Percentiles rank a stretch among this genome's conserved stretches.
These are phyloP conservation scores for Siderastrea siderea DNA, from an alignment of 92 coral and sea anemone genomes.

Conservation along the genomic window DNA sequence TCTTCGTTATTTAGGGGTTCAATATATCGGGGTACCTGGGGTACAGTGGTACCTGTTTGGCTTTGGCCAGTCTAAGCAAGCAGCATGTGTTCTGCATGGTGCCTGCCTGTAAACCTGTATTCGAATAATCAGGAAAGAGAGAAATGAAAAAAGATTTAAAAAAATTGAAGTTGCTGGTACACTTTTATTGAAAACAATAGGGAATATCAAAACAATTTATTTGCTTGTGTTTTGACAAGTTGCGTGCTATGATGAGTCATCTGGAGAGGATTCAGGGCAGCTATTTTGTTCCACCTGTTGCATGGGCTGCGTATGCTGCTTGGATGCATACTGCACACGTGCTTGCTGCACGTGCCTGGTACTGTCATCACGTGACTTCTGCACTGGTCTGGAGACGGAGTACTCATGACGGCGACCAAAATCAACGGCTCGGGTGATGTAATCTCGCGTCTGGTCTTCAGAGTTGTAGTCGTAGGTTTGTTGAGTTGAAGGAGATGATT, in stretches of 20 bases:
- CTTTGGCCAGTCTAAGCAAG: too few species aligned
- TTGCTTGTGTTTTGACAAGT: not conserved
- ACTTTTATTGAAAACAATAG: not conserved
- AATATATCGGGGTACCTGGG: too few species aligned
- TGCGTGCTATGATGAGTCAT: not conserved
- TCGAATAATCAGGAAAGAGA: too few species aligned
- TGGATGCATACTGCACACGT: constrained; percentile 23
- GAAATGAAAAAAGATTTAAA: too few species aligned
- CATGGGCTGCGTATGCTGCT: constrained; percentile 20
- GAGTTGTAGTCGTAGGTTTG: constrained; percentile 43
- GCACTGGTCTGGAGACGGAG: constrained; percentile 15
- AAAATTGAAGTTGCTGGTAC: not conserved
- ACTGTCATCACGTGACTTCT: constrained; percentile 26
- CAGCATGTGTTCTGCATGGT: too few species aligned
- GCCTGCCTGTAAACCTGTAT: too few species aligned
- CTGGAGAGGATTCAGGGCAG: not conserved
- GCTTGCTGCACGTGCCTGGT: constrained; percentile 3
- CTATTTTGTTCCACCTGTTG: constrained; percentile 19
- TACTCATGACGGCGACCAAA: constrained; percentile 39
- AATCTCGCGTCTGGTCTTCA: constrained; percentile 32
- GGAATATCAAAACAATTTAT: not conserved
- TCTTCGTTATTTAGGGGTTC: too few species aligned
- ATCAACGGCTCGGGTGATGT: constrained; percentile 31
- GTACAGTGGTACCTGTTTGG: too few species aligned
- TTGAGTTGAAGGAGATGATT: constrained; percentile 44